These are phyloP conservation scores for Mirounga angustirostris DNA, from an alignment of 2,113 vertebrate species.

Conservation along the genomic window DNA sequence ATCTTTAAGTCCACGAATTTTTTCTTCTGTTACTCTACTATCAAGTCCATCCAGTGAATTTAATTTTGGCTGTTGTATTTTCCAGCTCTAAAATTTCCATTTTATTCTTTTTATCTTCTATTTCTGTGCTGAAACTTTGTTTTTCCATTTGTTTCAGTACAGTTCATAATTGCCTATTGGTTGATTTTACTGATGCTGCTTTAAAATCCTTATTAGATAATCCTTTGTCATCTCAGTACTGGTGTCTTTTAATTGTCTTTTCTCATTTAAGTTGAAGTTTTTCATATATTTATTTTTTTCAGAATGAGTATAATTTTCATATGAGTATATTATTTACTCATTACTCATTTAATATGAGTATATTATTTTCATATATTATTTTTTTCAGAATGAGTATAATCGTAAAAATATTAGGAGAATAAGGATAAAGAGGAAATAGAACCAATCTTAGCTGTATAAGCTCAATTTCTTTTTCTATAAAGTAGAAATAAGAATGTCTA, in stretches of 20 bases:
- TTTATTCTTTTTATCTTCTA: constrained; percentile 42
- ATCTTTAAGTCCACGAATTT: constrained; percentile 2
- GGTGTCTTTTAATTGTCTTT: constrained; percentile 11
- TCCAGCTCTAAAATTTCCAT: constrained; percentile 46
- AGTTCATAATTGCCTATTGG: constrained; percentile 19
- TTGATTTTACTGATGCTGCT: neutral
- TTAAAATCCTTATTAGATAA: constrained; percentile 18
- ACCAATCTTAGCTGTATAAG: neutral
- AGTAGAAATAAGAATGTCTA: constrained; percentile 14
- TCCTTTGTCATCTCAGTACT: constrained; percentile 21
- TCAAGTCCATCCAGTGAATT: constrained; percentile 10
- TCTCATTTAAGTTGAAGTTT: constrained; percentile 53
- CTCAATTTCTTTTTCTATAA: constrained; percentile 42
- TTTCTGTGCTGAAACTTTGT: constrained; percentile 44
- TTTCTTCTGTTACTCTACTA: constrained; percentile 23
- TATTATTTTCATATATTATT: constrained; percentile 32
- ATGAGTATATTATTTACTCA: too few species aligned
- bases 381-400: constrained; percentile 32
- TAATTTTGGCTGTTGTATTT: constrained; percentile 49
- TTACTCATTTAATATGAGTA: too few species aligned
- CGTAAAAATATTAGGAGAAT: constrained; percentile 18
- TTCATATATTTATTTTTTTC: constrained; percentile 43
- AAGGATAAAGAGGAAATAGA: constrained; percentile 46
- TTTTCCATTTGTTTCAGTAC: constrained; percentile 24
- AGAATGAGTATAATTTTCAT: neutral